phyloP scores from a whole-genome alignment of 2,113 vertebrate species.

The Myiagra hebetior region DNA sequence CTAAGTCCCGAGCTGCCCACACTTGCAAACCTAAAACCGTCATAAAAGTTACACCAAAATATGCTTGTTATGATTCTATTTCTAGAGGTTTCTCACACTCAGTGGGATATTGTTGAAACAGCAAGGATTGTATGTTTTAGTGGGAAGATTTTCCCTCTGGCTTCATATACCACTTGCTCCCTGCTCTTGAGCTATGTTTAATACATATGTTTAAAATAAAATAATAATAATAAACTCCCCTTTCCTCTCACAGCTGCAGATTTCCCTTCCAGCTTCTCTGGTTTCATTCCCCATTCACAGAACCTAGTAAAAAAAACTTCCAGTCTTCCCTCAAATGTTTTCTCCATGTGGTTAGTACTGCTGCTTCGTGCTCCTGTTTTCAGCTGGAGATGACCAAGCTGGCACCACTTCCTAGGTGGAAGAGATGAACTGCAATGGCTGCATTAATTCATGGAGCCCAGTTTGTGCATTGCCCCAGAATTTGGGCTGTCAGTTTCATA shows the following conservation, averaged over 20 bases:
- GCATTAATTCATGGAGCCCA: background rate
- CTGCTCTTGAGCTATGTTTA: conserved; percentile 15
- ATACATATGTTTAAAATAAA: conserved; percentile 50
- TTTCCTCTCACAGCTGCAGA: conserved; percentile 30
- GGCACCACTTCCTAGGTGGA: background rate
- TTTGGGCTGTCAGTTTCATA: background rate
- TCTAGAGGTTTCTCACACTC: conserved; percentile 8
- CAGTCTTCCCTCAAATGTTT: background rate
- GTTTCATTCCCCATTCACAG: conserved; percentile 24
- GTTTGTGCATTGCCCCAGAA: background rate
- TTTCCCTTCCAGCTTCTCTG: conserved; percentile 45
- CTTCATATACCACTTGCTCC: background rate
- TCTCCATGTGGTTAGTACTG: background rate
- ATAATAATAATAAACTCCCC: conserved; percentile 20
- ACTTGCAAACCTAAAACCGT: background rate
- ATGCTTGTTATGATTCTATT: background rate
- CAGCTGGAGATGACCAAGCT: background rate
- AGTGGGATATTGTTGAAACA: conserved; percentile 31
- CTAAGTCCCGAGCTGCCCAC: background rate
- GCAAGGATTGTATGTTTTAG: conserved; percentile 17
- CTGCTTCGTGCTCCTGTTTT: background rate
- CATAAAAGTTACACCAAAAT: background rate
- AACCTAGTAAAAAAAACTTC: background rate
- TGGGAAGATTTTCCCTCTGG: conserved; percentile 23
- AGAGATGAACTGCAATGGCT: background rate